A percentile compares a stretch with the other conserved stretches of the same genome.
These are phyloP conservation scores for Spodoptera litura DNA, from an alignment of 1,140 invertebrate genomes.

Conservation along the genomic window DNA sequence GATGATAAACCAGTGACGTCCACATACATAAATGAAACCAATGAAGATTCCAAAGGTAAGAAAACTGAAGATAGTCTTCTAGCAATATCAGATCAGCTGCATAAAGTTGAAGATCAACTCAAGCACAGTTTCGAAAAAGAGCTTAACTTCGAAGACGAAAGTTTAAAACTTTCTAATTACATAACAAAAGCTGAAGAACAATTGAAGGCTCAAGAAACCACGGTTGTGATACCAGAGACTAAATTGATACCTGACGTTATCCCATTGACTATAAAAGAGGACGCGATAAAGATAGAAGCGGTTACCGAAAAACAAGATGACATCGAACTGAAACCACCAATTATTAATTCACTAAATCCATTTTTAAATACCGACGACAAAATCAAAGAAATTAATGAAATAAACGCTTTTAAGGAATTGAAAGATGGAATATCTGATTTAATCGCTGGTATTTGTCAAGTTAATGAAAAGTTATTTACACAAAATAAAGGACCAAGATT, in stretches of 20 bases:
- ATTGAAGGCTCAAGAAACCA: constrained; percentile 62
- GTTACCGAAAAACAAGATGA: constrained; percentile 49
- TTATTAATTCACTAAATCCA: constrained; percentile 73
- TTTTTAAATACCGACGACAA: constrained; percentile 75
- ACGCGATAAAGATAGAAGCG: constrained; percentile 59
- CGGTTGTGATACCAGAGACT: constrained; percentile 56
- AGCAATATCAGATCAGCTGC: constrained; percentile 82
- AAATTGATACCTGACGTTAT: constrained; percentile 64
- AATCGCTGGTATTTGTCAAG: constrained; percentile 83
- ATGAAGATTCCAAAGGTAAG: constrained; percentile 67
- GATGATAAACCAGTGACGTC: constrained; percentile 24
- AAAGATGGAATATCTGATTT: constrained; percentile 85
- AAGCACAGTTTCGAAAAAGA: constrained; percentile 82
- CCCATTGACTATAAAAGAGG: constrained; percentile 66
- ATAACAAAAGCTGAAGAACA: constrained; percentile 61
- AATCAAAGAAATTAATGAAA: constrained; percentile 81
- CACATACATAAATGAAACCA: constrained; percentile 15
- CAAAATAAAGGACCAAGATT: constrained; percentile 62
- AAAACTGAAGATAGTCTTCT: constrained; percentile 84
- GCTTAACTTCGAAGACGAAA: constrained; percentile 75
- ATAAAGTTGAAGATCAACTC: constrained; percentile 83
- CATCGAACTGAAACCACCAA: constrained; percentile 37
- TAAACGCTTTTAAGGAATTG: constrained; percentile 84
- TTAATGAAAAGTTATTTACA: constrained; percentile 82
- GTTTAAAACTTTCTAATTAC: constrained; percentile 65